phyloP scores from a whole-genome alignment of 2,113 vertebrate genomes.

The Pantherophis guttatus region DNA sequence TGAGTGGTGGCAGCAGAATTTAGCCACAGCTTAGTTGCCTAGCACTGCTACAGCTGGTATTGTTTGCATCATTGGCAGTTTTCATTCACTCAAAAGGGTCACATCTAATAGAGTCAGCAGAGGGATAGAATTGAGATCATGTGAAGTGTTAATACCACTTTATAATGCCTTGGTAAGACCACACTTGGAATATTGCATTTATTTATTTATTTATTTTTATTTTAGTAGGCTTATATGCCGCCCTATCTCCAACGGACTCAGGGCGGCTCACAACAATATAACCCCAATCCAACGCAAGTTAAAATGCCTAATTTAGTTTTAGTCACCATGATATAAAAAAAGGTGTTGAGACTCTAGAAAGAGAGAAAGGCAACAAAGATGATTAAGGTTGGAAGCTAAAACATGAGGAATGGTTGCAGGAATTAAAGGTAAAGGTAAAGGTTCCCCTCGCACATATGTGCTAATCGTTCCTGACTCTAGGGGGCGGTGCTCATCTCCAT shows the following conservation, averaged over 20 bases:
- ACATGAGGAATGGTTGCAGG: neutral
- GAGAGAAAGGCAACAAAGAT: neutral
- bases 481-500: too few relatives aligned
- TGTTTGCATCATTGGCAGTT: conserved; percentile 58
- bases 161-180: neutral
- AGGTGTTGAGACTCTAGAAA: neutral
- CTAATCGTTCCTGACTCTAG: too few relatives aligned
- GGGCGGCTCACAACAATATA: too few relatives aligned
- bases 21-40: conserved; percentile 45
- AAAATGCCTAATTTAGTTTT: neutral
- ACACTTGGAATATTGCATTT: neutral
- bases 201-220: too few relatives aligned
- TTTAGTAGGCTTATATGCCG: too few relatives aligned
- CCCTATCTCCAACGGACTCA: too few relatives aligned
- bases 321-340: neutral
- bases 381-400: neutral
- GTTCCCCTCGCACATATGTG: too few relatives aligned
- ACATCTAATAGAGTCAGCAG: conserved; percentile 40
- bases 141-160: neutral
- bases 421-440: neutral
- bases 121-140: neutral
- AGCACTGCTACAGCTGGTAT: conserved; percentile 50
- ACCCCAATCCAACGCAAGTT: too few relatives aligned
- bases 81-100: conserved; percentile 12
- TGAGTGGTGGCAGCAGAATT: conserved; percentile 46